Evolutionary conservation across 2,797 vertebrate species (phyloP), one percentile per base, ranked within the genome.

Genomic region (Megalops cyprinoides): DNA sequence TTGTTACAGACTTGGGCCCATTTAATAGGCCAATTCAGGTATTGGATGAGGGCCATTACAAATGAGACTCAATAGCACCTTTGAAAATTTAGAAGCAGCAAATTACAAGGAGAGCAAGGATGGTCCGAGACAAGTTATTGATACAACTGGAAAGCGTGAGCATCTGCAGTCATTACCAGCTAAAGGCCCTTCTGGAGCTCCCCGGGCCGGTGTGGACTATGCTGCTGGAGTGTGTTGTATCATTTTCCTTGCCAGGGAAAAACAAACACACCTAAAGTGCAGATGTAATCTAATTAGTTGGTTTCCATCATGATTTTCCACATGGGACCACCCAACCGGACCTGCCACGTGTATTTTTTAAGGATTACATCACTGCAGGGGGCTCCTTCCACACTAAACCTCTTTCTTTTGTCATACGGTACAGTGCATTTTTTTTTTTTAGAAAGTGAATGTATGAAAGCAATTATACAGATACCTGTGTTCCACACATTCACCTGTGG

Each of bases 1-100:
- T 39, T 77, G 74, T 79, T 77, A 77, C 74, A 44, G 65, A 60
- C 67, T 60, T 18, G 73, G 44, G 74, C 74, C 60, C 74, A 58
- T 82, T 82, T 69, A 79, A 82, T 82, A 75, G 37, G 18, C 81
- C 71, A 76, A 60, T 58, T 83, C 44, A 77, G 55, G 60, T 49
- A 44, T 51, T 80, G 82, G 74, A 83, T 60, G 74, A 80, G 82
- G 75, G 74, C 74, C 78, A 77, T 51, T 58, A 80, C 65, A 83
- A 80, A 79, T 76, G 60, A 80, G 42, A 80, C 74, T 75, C 82
- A 80, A 73, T 77, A 51, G 58, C 34, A 69, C 73, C 62, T 83
- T 80, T 79, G 78, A 79, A 83, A 69, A 53, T 46, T 75, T 76
- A 76, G 82, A 78, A 83, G 55, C 34, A 51, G 78, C 62, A 49